Base-by-base conservation (phyloP, 2,113 vertebrate genomes). In the Daboia siamensis region DNA sequence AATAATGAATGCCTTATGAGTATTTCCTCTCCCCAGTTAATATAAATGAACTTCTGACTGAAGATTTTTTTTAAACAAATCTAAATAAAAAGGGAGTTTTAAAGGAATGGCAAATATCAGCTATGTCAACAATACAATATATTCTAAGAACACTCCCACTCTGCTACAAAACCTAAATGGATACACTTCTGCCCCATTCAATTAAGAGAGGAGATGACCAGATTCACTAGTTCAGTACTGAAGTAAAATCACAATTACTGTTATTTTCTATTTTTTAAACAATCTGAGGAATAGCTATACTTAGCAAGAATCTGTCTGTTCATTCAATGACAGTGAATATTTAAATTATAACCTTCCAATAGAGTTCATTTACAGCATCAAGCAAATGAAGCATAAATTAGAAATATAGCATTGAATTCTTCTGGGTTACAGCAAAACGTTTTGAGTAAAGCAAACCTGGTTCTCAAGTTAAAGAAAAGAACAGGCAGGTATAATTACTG, bases 331-430 rank as follows among this genome's bases (percentile, higher is more conserved):
- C 87, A 90, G 5, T 59, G 74, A 91, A 92, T 94, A 93, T 95
- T 96, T 94, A 94, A 96, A 96, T 95, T 92, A 64, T 51, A 94
- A 55, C 59, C 88, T 93, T 96, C n/a, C 92, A 92, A 89, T 94
- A n/a, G n/a, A 55, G 93, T 94, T 93, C 87, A 86, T 91, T 95
- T 95, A 80, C 48, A 89, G 52, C 33, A 92, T 88, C 74, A 93
- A 95, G 12, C 94, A 24, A 44, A 93, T 59, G 26, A 64, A 91
- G 89, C 93, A 95, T 92, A 94, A 92, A 95, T 93, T 95, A 95
- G 95, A 96, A 95, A 90, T 59, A 92, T 93, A 95, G 93, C 87
- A 2, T 64, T 90, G 93, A 21, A 92, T 20, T 93, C 91, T 92
- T 95, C 24, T 0, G 0, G 92, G 90, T 17, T 86, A n/a, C 44